Evolutionary conservation across 2,888 invertebrate species (phyloP).

Genomic region (Tetranychus piercei): DNA sequence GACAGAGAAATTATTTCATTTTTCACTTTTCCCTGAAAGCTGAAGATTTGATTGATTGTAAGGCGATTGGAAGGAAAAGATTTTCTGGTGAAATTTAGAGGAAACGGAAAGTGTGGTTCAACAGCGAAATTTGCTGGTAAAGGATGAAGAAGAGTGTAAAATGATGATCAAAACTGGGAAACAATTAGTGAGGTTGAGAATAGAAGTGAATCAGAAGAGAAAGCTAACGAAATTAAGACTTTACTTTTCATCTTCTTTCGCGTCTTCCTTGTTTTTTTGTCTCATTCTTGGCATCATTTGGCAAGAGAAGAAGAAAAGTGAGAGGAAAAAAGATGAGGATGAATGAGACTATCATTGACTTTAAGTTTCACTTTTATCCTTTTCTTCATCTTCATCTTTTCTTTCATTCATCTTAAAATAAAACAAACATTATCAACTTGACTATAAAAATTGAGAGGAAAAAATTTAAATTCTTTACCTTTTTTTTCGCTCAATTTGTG

Average conservation of each 20-base stretch:
- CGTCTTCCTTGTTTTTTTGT: background rate
- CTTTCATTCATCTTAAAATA: conserved; percentile 2
- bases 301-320: background rate
- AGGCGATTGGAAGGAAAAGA: background rate
- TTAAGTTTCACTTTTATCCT: background rate
- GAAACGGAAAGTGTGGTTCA: too few species aligned
- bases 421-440: background rate
- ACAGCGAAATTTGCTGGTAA: too few species aligned
- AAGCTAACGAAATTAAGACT: background rate
- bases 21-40: background rate
- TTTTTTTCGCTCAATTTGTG: background rate
- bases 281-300: background rate
- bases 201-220: background rate
- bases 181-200: background rate
- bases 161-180: background rate
- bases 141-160: background rate
- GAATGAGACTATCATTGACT: background rate
- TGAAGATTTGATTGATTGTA: background rate
- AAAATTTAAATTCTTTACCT: background rate
- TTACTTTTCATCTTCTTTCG: background rate
- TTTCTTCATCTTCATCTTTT: background rate
- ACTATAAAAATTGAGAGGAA: background rate
- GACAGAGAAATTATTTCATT: background rate
- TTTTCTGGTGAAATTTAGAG: too few species aligned
- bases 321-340: background rate